Evolutionary conservation across 1,140 invertebrate genomes (phyloP).

Genomic region (Caenorhabditis latens): DNA sequence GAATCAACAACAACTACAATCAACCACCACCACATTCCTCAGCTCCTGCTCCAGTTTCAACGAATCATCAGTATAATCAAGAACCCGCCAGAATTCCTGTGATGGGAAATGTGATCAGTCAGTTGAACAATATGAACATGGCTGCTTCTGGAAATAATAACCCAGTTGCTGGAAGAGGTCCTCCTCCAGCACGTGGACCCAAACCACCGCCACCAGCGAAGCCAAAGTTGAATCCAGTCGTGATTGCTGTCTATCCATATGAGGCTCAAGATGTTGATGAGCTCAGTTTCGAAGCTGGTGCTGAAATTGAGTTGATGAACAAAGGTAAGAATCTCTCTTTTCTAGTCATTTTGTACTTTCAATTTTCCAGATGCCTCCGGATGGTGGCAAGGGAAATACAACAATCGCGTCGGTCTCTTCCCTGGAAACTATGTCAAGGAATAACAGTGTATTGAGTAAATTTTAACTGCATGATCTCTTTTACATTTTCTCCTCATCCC

Average conservation of each 20-base stretch:
- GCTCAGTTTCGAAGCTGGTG: slow-evolving; percentile 82
- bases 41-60: slow-evolving; percentile 9
- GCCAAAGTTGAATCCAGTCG: slow-evolving; percentile 80
- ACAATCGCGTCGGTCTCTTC: slow-evolving; percentile 82
- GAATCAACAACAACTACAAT: slow-evolving; percentile 36
- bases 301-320: slow-evolving; percentile 82
- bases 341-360: not conserved
- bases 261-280: slow-evolving; percentile 84
- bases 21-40: not conserved
- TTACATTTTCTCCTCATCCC: not conserved
- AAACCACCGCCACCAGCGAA: slow-evolving; percentile 79
- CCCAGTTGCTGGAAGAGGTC: slow-evolving; percentile 51
- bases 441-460: slow-evolving; percentile 5
- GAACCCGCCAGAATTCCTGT: slow-evolving; percentile 32
- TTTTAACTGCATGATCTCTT: slow-evolving; percentile 1
- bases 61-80: slow-evolving; percentile 44
- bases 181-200: slow-evolving; percentile 76
- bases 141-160: slow-evolving; percentile 20
- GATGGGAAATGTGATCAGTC: slow-evolving; percentile 56
- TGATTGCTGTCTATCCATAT: slow-evolving; percentile 83
- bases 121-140: slow-evolving; percentile 25
- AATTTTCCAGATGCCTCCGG: slow-evolving; percentile 82
- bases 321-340: slow-evolving; percentile 80
- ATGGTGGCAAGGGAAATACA: slow-evolving; percentile 83
- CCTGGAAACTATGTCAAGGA: slow-evolving; percentile 84